phyloP scores from a whole-genome alignment of 2,888 invertebrate species.

The Blastobasis adustella region DNA sequence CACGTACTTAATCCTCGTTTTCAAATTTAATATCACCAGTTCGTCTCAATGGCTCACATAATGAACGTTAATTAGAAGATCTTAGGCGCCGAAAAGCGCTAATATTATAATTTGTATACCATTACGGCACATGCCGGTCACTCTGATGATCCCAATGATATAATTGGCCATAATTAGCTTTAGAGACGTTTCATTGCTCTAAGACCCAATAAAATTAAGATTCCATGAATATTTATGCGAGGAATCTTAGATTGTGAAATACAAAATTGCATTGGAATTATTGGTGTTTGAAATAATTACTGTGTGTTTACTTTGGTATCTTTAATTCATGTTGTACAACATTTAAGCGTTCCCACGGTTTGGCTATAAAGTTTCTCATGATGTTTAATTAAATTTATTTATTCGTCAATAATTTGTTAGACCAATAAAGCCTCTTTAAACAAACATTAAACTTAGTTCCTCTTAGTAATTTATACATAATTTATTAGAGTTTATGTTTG shows the following conservation, averaged over 20 bases:
- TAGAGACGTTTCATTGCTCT: constrained; percentile 21
- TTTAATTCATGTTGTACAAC: too few species aligned
- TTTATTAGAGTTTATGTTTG: too few species aligned
- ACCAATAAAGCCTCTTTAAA: too few species aligned
- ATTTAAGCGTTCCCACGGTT: too few species aligned
- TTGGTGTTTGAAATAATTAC: too few species aligned
- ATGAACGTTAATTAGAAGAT: constrained; percentile 48
- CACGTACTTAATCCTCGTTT: constrained; percentile 1
- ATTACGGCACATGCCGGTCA: constrained; percentile 25
- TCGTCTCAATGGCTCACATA: constrained; percentile 28
- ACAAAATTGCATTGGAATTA: too few species aligned
- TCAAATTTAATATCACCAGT: constrained; percentile 8
- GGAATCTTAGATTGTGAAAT: background rate
- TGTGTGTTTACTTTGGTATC: too few species aligned
- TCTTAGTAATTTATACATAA: too few species aligned
- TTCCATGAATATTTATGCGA: constrained; percentile 22
- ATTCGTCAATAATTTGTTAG: too few species aligned
- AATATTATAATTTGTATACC: constrained; percentile 25
- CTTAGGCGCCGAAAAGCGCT: constrained; percentile 26
- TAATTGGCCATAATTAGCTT: constrained; percentile 43
- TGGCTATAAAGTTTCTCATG: too few species aligned
- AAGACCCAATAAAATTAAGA: constrained; percentile 24
- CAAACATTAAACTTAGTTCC: too few species aligned
- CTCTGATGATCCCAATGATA: constrained; percentile 25
- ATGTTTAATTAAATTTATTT: too few species aligned